Evolutionary conservation across 1,140 invertebrate species (phyloP).

Genomic region (Matsumurasca onukii): DNA sequence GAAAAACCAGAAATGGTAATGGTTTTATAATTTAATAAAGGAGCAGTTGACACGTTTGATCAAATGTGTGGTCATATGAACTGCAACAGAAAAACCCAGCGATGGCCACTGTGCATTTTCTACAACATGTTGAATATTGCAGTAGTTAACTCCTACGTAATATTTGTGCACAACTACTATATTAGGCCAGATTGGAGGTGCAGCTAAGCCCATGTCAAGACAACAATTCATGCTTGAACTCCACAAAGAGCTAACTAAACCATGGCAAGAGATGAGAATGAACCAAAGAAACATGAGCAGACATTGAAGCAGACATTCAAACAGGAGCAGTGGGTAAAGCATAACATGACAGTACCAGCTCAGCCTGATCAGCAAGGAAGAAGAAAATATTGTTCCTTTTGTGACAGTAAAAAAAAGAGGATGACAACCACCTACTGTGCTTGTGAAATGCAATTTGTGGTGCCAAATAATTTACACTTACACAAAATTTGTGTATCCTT

Average conservation of each 20-base stretch:
- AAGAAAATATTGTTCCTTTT: constrained; percentile 34
- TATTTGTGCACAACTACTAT: constrained; percentile 3
- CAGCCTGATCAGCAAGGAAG: constrained; percentile 24
- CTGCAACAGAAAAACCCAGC: constrained; percentile 26
- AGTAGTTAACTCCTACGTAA: constrained; percentile 12
- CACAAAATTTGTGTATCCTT: too few relatives aligned
- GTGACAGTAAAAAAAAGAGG: constrained; percentile 32
- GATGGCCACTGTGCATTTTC: constrained; percentile 28
- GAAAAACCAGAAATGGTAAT: constrained; percentile 45
- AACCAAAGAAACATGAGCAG: not conserved
- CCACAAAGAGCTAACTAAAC: constrained; percentile 6
- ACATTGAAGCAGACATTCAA: constrained; percentile 8
- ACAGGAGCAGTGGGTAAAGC: not conserved
- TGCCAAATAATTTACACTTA: too few relatives aligned
- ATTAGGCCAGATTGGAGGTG: not conserved
- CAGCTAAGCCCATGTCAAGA: constrained; percentile 15
- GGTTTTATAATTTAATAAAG: constrained; percentile 47
- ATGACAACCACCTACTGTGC: constrained; percentile 33
- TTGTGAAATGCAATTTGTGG: constrained; percentile 32
- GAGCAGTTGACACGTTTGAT: constrained; percentile 47
- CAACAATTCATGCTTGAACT: constrained; percentile 7
- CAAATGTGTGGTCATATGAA: constrained; percentile 40
- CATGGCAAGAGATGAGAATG: not conserved
- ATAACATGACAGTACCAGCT: not conserved
- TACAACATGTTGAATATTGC: constrained; percentile 32